Percentiles rank a stretch among this genome's conserved stretches.
phyloP scores from a whole-genome alignment of 2,888 invertebrate species.

The Amorpha juglandis region DNA sequence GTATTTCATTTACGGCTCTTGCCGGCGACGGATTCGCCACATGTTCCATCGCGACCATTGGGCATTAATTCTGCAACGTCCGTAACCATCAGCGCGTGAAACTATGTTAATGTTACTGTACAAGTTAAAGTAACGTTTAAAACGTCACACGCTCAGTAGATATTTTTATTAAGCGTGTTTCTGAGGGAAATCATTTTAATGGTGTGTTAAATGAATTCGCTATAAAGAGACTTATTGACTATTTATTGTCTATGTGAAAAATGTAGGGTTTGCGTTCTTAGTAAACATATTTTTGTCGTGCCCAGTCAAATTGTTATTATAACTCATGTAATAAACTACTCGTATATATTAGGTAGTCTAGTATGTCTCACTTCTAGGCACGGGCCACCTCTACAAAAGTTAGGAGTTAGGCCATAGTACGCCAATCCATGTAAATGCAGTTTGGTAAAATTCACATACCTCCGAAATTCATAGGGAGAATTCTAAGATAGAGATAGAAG shows the following conservation, averaged over 20 bases:
- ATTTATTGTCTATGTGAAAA: neutral
- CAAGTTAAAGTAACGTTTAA: conserved; percentile 40
- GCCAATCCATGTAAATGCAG: too few relatives aligned
- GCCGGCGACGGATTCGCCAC: conserved; percentile 57
- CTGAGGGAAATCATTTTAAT: conserved; percentile 12
- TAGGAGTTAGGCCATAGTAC: too few relatives aligned
- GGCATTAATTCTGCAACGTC: conserved; percentile 69
- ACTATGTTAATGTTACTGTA: conserved; percentile 66
- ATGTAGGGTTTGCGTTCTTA: neutral
- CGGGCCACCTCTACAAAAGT: too few relatives aligned
- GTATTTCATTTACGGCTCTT: conserved; percentile 70
- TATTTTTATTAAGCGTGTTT: conserved; percentile 27
- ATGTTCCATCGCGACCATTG: conserved; percentile 58
- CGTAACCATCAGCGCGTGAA: conserved; percentile 62
- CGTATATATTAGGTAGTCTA: too few relatives aligned
- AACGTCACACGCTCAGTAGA: conserved; percentile 40
- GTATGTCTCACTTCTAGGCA: too few relatives aligned
- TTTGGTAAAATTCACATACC: too few relatives aligned
- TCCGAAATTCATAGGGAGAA: too few relatives aligned
- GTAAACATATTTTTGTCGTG: neutral
- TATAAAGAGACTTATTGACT: neutral
- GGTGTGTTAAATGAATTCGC: conserved; percentile 1
- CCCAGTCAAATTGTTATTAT: neutral
- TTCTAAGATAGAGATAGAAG: too few relatives aligned
- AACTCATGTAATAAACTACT: too few relatives aligned